A percentile compares a stretch with the other conserved stretches of the same genome.
phyloP scores from a whole-genome alignment of 30 jellyfish, hydroid and myxozoan species.

The Euphysa ruthae region DNA sequence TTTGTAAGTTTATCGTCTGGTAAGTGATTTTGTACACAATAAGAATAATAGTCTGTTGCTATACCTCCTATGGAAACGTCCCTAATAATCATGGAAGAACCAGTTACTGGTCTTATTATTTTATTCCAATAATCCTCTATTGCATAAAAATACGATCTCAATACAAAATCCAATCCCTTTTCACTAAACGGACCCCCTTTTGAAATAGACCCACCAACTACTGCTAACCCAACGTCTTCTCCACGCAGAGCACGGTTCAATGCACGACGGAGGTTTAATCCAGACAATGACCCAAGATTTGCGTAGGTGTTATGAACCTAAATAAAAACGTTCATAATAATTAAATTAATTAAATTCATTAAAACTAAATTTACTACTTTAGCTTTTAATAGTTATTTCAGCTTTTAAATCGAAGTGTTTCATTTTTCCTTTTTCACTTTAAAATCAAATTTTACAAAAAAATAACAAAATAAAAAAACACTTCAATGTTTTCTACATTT shows the following conservation, averaged over 20 bases:
- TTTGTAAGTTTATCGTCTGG: constrained; percentile 92
- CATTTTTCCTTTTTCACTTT: too few relatives aligned
- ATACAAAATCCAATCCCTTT: constrained; percentile 87
- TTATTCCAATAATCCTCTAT: constrained; percentile 99
- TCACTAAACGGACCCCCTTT: constrained; percentile 99
- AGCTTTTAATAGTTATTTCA: too few relatives aligned
- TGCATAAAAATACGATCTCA: constrained; percentile 88
- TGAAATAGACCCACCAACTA: constrained; percentile 98
- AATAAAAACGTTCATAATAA: too few relatives aligned
- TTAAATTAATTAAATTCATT: too few relatives aligned
- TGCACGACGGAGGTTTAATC: constrained; percentile 81
- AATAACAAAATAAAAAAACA: too few relatives aligned
- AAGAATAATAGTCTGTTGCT: constrained; percentile 93
- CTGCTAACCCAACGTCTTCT: constrained; percentile 92
- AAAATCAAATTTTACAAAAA: too few relatives aligned
- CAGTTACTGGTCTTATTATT: constrained; percentile 95
- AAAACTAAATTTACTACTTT: too few relatives aligned
- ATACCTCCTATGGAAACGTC: constrained; percentile 98
- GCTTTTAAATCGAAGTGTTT: too few relatives aligned
- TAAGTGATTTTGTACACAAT: constrained; percentile 83
- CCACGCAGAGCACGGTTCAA: constrained; percentile 92
- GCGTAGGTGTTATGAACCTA: constrained; percentile 91
- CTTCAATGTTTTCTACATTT: too few relatives aligned
- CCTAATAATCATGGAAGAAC: constrained; percentile 92
- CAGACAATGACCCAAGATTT: constrained; percentile 93